Percentiles rank a stretch among this genome's conserved stretches.
These are phyloP conservation scores for Saccopteryx bilineata DNA, from an alignment of 2,113 vertebrate genomes.

Conservation along the genomic window DNA sequence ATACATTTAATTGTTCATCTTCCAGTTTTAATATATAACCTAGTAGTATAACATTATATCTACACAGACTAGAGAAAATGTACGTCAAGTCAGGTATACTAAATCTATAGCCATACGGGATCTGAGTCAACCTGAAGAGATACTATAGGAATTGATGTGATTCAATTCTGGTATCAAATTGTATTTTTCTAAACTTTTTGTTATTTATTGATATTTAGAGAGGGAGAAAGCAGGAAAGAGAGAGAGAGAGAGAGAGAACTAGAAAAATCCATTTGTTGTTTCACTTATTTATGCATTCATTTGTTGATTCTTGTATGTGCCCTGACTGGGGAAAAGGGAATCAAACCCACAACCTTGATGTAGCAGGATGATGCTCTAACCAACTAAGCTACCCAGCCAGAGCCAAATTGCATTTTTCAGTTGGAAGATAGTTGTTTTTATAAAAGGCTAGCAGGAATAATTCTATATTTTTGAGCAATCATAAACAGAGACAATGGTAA, in stretches of 20 bases:
- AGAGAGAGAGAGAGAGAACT: too few species aligned
- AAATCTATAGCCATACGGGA: background rate
- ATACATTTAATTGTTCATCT: background rate
- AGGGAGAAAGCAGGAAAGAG: too few species aligned
- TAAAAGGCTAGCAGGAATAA: background rate
- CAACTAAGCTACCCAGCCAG: too few species aligned
- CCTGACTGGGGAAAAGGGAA: too few species aligned
- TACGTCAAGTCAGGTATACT: background rate
- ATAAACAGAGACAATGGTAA: background rate
- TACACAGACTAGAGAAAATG: background rate
- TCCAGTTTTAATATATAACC: background rate
- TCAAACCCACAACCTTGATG: too few species aligned
- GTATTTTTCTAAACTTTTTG: background rate
- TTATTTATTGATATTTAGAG: too few species aligned
- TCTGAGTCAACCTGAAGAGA: background rate
- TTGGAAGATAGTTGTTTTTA: background rate
- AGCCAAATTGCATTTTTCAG: background rate
- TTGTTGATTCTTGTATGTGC: too few species aligned
- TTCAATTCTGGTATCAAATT: background rate
- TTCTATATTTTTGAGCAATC: background rate
- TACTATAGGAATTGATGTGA: background rate
- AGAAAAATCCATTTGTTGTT: too few species aligned
- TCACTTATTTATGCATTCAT: too few species aligned
- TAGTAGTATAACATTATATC: background rate
- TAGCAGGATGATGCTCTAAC: too few species aligned